These are phyloP conservation scores for Molossus molossus DNA, from an alignment of 2,797 vertebrate species.

Conservation along the genomic window DNA sequence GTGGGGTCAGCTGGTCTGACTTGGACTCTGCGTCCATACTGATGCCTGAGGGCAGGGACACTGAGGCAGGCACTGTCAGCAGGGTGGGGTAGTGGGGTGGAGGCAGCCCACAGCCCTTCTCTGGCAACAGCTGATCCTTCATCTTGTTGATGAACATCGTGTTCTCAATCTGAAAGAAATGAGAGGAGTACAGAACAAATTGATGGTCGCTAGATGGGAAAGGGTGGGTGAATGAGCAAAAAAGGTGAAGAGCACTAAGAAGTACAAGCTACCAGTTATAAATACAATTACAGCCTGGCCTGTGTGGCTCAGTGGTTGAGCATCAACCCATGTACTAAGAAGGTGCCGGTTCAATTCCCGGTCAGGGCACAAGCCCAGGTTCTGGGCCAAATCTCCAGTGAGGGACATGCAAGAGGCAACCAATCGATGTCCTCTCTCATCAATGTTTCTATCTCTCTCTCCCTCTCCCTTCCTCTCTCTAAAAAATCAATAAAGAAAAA, in stretches of 20 bases:
- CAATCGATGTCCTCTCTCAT: too few relatives aligned
- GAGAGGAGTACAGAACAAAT: not conserved
- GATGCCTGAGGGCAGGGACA: constrained; percentile 92
- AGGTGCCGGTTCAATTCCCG: too few relatives aligned
- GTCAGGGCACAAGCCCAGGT: too few relatives aligned
- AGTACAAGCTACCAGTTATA: not conserved
- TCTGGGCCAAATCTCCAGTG: too few relatives aligned
- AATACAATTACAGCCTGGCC: not conserved
- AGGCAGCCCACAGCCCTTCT: constrained; percentile 94
- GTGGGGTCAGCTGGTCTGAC: constrained; percentile 91
- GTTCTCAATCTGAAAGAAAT: constrained; percentile 95
- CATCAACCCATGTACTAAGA: too few relatives aligned
- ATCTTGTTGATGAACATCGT: constrained; percentile 99
- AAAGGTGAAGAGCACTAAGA: not conserved
- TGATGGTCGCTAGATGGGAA: not conserved
- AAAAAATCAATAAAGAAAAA: too few relatives aligned
- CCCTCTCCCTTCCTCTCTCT: too few relatives aligned
- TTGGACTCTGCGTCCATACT: constrained; percentile 92
- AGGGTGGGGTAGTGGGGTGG: constrained; percentile 97
- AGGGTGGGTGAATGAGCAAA: not conserved
- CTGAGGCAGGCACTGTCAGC: constrained; percentile 95
- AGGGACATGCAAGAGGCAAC: too few relatives aligned
- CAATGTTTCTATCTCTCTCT: too few relatives aligned
- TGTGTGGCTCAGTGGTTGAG: too few relatives aligned
- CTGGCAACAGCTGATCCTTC: constrained; percentile 97